These are phyloP conservation scores for Sardina pilchardus DNA, from an alignment of 2,113 vertebrate genomes.

Conservation along the genomic window DNA sequence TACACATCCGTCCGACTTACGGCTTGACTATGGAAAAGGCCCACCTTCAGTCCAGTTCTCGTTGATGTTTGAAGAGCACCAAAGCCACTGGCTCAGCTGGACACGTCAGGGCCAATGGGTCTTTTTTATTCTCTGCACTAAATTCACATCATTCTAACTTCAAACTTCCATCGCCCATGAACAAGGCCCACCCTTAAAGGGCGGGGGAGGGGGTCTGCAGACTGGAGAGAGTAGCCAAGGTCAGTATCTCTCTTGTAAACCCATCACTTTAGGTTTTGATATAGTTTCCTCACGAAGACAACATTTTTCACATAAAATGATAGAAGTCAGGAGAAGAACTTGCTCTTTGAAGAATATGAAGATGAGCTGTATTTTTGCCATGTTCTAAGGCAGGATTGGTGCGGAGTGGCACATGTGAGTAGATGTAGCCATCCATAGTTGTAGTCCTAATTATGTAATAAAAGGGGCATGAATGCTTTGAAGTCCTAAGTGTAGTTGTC, in stretches of 20 bases:
- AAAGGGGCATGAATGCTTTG: slow-evolving; percentile 70
- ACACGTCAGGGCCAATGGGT: neutral
- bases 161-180: neutral
- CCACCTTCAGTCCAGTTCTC: neutral
- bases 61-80: slow-evolving; percentile 10
- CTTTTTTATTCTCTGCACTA: neutral
- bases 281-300: neutral
- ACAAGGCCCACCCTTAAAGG: neutral
- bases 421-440: slow-evolving; percentile 53
- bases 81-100: neutral
- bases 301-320: neutral
- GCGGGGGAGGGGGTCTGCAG: too few relatives aligned
- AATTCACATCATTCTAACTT: neutral
- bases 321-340: neutral
- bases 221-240: neutral
- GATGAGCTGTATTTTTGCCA: neutral
- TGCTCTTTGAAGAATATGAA: neutral
- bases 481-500: slow-evolving; percentile 71
- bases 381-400: slow-evolving; percentile 29
- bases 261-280: neutral
- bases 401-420: slow-evolving; percentile 50
- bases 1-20: neutral
- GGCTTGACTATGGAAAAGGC: neutral
- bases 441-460: slow-evolving; percentile 68
- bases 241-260: neutral